Evolutionary conservation across 2,113 vertebrate genomes (phyloP).

Genomic region (Gymnobelideus leadbeateri): DNA sequence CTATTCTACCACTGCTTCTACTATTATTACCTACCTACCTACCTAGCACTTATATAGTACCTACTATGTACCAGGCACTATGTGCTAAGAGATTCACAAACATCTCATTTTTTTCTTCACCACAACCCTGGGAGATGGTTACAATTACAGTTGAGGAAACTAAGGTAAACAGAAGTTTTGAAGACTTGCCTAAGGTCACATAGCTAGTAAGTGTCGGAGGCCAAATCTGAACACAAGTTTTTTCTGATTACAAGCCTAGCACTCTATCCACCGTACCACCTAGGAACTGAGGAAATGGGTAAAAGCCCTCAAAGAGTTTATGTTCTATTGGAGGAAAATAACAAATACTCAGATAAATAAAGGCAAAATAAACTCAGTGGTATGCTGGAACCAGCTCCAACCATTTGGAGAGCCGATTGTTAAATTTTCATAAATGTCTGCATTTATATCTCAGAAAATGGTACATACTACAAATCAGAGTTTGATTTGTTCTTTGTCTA

Average conservation of each 20-base stretch:
- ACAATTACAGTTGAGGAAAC: background rate
- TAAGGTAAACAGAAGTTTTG: background rate
- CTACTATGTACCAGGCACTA: background rate
- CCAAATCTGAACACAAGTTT: background rate
- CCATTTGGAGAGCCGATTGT: background rate
- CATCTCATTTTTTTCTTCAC: background rate
- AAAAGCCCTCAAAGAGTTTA: background rate
- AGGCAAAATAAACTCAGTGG: background rate
- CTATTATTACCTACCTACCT: too few species aligned
- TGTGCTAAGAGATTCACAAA: background rate
- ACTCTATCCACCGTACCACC: background rate
- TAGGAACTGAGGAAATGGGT: background rate
- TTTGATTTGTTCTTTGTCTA: background rate
- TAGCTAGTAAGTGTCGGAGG: background rate
- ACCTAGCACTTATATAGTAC: background rate
- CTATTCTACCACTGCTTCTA: too few species aligned
- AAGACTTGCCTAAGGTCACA: background rate
- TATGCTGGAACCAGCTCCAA: background rate
- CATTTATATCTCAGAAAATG: background rate
- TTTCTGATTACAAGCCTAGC: background rate
- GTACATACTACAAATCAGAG: background rate
- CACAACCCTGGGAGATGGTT: background rate
- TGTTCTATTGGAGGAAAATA: background rate
- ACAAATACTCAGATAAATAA: background rate
- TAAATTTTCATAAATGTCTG: background rate